phyloP scores from a whole-genome alignment of 2,888 invertebrate genomes.

The Eudemis profundana region DNA sequence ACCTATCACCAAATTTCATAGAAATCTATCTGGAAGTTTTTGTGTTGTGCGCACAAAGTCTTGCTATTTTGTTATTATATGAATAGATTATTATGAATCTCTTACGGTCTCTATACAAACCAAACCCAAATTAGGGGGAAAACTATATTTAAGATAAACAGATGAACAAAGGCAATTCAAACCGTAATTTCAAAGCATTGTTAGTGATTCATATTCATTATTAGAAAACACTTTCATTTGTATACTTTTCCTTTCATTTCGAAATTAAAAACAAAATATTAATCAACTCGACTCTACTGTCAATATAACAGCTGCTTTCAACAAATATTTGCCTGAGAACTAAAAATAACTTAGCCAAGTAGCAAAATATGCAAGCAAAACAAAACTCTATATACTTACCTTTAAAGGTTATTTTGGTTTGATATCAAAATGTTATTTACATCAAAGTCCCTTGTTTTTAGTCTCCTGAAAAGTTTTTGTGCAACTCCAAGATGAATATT shows the following conservation, averaged over 20 bases:
- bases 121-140: too few species aligned
- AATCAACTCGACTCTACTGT: background rate
- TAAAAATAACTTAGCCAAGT: background rate
- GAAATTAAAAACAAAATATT: background rate
- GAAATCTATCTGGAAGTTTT: too few species aligned
- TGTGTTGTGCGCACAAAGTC: too few species aligned
- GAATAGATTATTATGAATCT: too few species aligned
- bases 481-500: background rate
- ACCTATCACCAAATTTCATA: too few species aligned
- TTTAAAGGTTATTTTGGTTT: background rate
- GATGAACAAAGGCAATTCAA: too few species aligned
- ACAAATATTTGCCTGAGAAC: conserved; percentile 2
- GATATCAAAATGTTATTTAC: background rate
- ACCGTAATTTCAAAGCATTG: background rate
- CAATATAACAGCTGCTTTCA: background rate
- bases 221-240: background rate
- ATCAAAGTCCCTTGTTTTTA: background rate
- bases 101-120: too few species aligned
- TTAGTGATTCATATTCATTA: background rate
- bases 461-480: background rate
- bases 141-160: too few species aligned
- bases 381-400: background rate
- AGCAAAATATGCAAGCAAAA: background rate
- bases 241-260: background rate
- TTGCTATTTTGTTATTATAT: too few species aligned